phyloP scores from a whole-genome alignment of 2,888 invertebrate species.

The Crioceris asparagi region DNA sequence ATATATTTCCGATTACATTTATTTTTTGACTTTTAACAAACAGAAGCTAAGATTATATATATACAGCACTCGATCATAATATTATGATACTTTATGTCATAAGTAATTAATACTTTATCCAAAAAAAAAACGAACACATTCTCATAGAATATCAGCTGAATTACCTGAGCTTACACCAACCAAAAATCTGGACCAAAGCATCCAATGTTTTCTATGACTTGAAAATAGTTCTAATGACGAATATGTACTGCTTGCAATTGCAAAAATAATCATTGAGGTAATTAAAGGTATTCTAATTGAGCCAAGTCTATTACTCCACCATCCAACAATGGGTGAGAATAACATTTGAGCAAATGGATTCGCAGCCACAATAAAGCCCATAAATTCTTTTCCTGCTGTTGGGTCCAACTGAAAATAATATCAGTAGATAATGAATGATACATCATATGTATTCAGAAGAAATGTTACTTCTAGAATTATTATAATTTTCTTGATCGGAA shows the following conservation, averaged over 20 bases:
- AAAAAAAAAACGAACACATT: too few species aligned
- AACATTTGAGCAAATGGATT: constrained; percentile 81
- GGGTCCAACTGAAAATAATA: constrained; percentile 57
- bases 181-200: constrained; percentile 65
- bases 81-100: too few species aligned
- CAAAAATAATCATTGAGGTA: constrained; percentile 59
- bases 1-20: too few species aligned
- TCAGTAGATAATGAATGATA: too few species aligned
- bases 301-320: constrained; percentile 71
- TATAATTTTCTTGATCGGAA: too few species aligned
- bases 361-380: constrained; percentile 75
- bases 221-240: constrained; percentile 62
- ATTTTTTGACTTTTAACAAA: too few species aligned
- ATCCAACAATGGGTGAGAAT: constrained; percentile 73
- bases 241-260: constrained; percentile 61
- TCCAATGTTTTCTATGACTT: constrained; percentile 55
- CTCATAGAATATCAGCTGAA: constrained; percentile 8
- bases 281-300: constrained; percentile 63
- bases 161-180: constrained; percentile 76
- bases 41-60: too few species aligned
- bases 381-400: constrained; percentile 67
- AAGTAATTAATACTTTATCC: too few species aligned
- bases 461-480: too few species aligned
- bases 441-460: too few species aligned
- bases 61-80: too few species aligned